Evolutionary conservation across 2,113 vertebrate genomes (phyloP).

Genomic region (Onychostruthus taczanowskii): DNA sequence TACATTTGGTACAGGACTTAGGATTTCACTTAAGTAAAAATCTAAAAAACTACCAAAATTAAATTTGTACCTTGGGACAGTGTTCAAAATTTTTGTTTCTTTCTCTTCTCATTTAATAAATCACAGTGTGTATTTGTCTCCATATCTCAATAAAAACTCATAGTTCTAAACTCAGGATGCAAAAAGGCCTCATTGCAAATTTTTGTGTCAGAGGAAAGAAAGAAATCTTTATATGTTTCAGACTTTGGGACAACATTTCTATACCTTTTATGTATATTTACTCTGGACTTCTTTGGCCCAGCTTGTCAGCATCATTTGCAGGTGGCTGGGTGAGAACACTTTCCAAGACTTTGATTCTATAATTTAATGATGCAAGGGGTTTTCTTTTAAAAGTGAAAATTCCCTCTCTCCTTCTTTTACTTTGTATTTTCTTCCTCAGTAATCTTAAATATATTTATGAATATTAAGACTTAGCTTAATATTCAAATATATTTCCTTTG

Average conservation of each 20-base stretch:
- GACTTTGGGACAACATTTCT: background rate
- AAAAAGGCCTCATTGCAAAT: background rate
- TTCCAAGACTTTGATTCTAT: background rate
- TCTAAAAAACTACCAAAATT: background rate
- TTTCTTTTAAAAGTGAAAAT: background rate
- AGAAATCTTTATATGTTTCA: background rate
- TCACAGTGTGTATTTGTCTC: background rate
- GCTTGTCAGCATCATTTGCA: background rate
- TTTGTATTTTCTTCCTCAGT: background rate
- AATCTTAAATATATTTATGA: background rate
- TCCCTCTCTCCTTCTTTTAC: background rate
- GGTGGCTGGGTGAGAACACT: background rate
- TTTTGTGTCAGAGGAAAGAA: background rate
- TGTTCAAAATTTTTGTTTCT: background rate
- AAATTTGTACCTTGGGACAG: background rate
- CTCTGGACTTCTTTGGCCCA: background rate
- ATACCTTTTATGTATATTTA: background rate
- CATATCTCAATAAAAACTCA: background rate
- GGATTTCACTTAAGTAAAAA: background rate
- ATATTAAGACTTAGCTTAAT: background rate
- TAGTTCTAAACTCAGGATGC: background rate
- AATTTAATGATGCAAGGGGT: fast-evolving
- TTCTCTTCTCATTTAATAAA: background rate
- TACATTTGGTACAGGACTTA: background rate
- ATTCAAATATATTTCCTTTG: background rate